Percentiles rank a stretch among this genome's conserved stretches.
These are phyloP conservation scores for Pitangus sulphuratus DNA, from an alignment of 2,797 vertebrate genomes.

Conservation along the genomic window DNA sequence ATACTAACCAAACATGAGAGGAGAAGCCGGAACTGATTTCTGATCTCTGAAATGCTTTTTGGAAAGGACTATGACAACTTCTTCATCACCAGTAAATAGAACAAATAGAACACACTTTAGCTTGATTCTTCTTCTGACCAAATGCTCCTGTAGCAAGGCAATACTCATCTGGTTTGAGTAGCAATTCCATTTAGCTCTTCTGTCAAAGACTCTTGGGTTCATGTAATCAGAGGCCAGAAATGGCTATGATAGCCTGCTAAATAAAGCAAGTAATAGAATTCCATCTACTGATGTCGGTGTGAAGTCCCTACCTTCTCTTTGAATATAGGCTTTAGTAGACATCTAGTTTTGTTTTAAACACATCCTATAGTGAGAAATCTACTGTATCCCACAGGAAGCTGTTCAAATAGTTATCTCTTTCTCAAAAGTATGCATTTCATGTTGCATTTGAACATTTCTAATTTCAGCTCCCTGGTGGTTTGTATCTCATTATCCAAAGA, in stretches of 20 bases:
- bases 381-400: neutral
- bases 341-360: neutral
- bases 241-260: neutral
- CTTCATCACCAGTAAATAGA: neutral
- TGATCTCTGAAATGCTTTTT: neutral
- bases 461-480: slow-evolving; percentile 26
- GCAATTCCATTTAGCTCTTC: neutral
- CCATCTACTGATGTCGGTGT: neutral
- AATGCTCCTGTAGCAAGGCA: neutral
- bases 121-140: neutral
- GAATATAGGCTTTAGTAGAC: neutral
- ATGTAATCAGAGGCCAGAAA: neutral
- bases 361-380: neutral
- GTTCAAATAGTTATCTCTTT: neutral
- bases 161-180: neutral
- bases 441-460: slow-evolving; percentile 6
- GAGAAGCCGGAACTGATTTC: neutral
- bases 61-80: neutral
- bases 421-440: neutral
- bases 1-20: neutral
- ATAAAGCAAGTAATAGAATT: neutral
- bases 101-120: neutral
- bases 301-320: neutral
- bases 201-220: neutral
- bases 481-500: neutral